phyloP scores from a whole-genome alignment of 2,888 invertebrate species.

The Ophion obscuratus region DNA sequence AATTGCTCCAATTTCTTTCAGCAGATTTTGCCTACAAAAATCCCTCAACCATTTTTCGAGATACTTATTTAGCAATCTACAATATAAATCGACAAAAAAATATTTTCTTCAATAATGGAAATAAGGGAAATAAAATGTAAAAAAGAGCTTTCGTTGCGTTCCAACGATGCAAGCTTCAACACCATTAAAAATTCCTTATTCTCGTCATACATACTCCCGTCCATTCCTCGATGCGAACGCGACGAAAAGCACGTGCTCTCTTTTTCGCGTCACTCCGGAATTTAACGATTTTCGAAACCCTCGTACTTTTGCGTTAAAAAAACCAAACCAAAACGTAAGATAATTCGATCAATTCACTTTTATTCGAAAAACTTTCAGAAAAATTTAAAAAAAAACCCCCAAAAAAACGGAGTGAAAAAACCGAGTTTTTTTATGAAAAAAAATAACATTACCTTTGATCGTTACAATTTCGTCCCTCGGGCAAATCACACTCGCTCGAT shows the following conservation, averaged over 20 bases:
- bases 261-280: background rate
- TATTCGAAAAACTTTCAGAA: background rate
- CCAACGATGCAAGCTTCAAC: too few relatives aligned
- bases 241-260: background rate
- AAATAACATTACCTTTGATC: slow-evolving; percentile 42
- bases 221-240: background rate
- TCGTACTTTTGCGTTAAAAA: too few relatives aligned
- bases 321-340: background rate
- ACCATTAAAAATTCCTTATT: background rate
- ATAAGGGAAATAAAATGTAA: too few relatives aligned
- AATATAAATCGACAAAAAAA: too few relatives aligned
- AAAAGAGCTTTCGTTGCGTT: too few relatives aligned
- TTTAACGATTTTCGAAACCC: background rate
- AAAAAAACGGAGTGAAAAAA: background rate
- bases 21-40: too few relatives aligned
- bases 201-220: background rate
- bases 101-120: too few relatives aligned
- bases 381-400: background rate
- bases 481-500: background rate
- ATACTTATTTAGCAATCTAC: too few relatives aligned
- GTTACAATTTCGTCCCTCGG: background rate
- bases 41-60: too few relatives aligned
- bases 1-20: too few relatives aligned
- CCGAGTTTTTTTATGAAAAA: background rate
- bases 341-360: too few relatives aligned